Evolutionary conservation across 2,113 vertebrate genomes (phyloP).

Genomic region (Paraplagusia blochii): DNA sequence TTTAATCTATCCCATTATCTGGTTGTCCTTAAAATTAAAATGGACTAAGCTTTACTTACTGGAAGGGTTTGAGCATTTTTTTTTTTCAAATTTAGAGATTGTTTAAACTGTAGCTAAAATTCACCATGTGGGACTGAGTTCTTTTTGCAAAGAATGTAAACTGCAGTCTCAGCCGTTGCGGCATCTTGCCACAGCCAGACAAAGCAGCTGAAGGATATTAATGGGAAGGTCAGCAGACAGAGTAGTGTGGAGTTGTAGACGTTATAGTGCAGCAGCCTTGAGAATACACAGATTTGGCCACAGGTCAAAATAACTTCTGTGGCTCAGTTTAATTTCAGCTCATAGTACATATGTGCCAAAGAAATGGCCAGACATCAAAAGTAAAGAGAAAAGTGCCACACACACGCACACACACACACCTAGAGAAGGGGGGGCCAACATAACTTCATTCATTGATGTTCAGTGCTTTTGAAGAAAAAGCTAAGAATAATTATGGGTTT

Average conservation of each 20-base stretch:
- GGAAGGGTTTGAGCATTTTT: too few species aligned
- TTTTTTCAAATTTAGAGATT: too few species aligned
- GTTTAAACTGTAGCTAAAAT: too few species aligned
- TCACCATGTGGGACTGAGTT: too few species aligned
- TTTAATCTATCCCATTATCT: too few species aligned
- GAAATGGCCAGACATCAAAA: constrained; percentile 29
- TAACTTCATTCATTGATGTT: constrained; percentile 15
- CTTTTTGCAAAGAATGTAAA: constrained; percentile 26
- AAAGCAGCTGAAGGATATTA: constrained; percentile 33
- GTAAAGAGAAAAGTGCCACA: constrained; percentile 20
- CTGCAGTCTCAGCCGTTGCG: constrained; percentile 15
- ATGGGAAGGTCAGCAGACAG: constrained; percentile 40
- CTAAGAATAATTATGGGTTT: constrained; percentile 7
- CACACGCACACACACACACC: constrained; percentile 3
- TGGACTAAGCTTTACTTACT: too few species aligned
- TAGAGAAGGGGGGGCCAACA: constrained; percentile 8
- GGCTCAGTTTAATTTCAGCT: constrained; percentile 32
- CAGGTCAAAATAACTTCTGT: constrained; percentile 39
- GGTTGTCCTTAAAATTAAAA: too few species aligned
- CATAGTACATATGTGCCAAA: constrained; percentile 32
- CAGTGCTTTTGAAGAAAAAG: constrained; percentile 4
- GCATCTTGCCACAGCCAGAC: constrained; percentile 20
- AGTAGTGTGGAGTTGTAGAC: constrained; percentile 22
- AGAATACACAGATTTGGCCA: constrained; percentile 14
- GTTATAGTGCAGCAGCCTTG: constrained; percentile 14